A percentile compares a stretch with the other conserved stretches of the same genome.
Evolutionary conservation across 2,888 invertebrate genomes (phyloP).

Genomic region (Cheilosia vernalis): DNA sequence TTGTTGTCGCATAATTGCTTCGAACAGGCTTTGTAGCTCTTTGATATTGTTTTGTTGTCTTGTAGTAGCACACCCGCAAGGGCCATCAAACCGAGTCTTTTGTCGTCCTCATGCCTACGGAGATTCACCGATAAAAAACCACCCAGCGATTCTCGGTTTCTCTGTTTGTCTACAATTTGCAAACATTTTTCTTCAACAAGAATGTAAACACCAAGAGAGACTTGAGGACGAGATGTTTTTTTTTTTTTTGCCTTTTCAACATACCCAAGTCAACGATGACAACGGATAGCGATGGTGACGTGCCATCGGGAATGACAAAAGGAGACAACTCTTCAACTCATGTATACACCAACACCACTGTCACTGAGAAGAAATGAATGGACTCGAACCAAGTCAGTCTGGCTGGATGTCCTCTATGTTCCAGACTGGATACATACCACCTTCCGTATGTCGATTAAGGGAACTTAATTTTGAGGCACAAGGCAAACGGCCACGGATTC

Average conservation of each 20-base stretch:
- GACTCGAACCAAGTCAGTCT: constrained; percentile 45
- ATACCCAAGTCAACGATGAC: constrained; percentile 41
- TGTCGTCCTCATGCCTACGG: constrained; percentile 34
- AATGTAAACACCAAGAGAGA: constrained; percentile 60
- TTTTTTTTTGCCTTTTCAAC: constrained; percentile 28
- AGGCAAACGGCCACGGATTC: constrained; percentile 41
- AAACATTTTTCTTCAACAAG: constrained; percentile 72
- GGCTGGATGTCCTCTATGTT: constrained; percentile 25
- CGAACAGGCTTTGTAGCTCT: constrained; percentile 51
- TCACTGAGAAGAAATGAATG: constrained; percentile 42
- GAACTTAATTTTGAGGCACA: constrained; percentile 59
- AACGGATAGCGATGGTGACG: constrained; percentile 22
- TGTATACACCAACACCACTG: constrained; percentile 19
- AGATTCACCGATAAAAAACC: constrained; percentile 60
- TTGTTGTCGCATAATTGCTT: constrained; percentile 62
- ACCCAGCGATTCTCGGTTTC: constrained; percentile 57
- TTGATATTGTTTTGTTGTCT: neutral
- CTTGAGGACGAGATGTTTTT: constrained; percentile 5
- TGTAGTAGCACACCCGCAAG: constrained; percentile 17
- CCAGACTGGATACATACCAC: constrained; percentile 39
- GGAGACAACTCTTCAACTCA: constrained; percentile 17
- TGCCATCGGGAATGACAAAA: constrained; percentile 51
- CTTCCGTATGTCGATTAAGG: constrained; percentile 45
- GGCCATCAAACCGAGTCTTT: constrained; percentile 29
- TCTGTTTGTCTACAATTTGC: constrained; percentile 72